Conservation (phyloP, 2,888 invertebrate species). For the Frankliniella fusca region DNA sequence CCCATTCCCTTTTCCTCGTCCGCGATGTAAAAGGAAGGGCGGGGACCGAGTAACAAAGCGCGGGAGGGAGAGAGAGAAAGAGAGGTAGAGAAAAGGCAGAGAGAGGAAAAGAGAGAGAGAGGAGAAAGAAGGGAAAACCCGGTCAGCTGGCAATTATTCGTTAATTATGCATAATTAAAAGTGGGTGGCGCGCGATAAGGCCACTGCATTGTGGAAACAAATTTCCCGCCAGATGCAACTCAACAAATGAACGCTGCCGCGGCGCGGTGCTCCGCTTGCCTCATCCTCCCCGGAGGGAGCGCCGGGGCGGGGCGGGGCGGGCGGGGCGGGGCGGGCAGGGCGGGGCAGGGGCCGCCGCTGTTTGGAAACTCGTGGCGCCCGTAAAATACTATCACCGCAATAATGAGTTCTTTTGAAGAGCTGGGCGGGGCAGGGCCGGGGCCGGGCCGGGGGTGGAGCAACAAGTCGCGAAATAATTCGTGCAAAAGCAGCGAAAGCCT, state of each 20-base stretch:
- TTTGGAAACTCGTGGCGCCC: not conserved
- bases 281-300: no score
- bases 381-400: slow-evolving; percentile 3
- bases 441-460: not conserved
- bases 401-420: slow-evolving; percentile 12
- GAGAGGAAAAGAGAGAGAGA: not conserved
- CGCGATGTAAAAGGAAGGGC: not conserved
- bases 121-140: not conserved
- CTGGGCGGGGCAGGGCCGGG: not conserved
- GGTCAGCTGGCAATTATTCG: slow-evolving; percentile 10
- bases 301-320: no score
- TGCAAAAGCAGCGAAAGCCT: no score
- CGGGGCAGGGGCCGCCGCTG: not conserved
- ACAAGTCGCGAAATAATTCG: not conserved
- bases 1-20: not conserved
- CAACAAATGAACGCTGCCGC: no score
- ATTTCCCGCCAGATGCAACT: not conserved
- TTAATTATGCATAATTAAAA: slow-evolving; percentile 24
- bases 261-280: not conserved
- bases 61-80: no score
- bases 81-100: no score
- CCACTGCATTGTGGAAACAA: not conserved
- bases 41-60: not conserved
- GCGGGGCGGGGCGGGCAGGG: no score
- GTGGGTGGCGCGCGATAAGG: not conserved